These are phyloP conservation scores for Linhomoeus sp. DNA, from an alignment of 2,888 invertebrate genomes.

Conservation along the genomic window DNA sequence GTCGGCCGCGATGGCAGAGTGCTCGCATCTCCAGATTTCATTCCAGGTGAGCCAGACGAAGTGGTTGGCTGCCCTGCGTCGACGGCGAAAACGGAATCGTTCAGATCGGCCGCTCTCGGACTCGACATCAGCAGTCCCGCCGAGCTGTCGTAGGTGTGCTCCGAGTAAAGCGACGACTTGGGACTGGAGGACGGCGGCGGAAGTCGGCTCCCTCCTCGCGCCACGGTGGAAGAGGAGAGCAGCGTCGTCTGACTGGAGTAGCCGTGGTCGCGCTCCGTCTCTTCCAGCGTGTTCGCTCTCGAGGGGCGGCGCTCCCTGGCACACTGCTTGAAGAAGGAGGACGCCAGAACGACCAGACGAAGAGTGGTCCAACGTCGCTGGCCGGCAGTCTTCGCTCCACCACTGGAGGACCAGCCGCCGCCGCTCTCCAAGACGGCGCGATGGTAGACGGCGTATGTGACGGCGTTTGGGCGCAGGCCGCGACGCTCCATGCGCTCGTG, in stretches of 20 bases:
- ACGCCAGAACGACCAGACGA: not conserved
- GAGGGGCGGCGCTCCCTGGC: no score
- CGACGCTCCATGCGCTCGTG: slow-evolving; percentile 68
- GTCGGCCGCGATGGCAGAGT: no score
- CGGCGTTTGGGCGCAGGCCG: slow-evolving; percentile 83
- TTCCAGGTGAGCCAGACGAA: no score
- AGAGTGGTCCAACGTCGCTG: slow-evolving; percentile 47
- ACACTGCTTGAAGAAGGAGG: not conserved
- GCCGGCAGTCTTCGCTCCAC: slow-evolving; percentile 33
- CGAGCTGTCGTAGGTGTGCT: slow-evolving; percentile 29
- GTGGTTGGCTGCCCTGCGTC: no score
- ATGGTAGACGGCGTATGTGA: slow-evolving; percentile 79
- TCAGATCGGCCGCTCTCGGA: not conserved
- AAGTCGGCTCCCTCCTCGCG: not conserved
- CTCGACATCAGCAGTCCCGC: slow-evolving; percentile 40
- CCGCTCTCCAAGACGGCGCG: slow-evolving; percentile 52
- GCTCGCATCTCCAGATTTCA: no score
- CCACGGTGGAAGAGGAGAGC: slow-evolving; percentile 49
- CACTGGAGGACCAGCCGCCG: no score
- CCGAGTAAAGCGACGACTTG: slow-evolving; percentile 29
- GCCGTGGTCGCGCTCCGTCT: not conserved
- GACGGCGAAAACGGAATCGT: not conserved
- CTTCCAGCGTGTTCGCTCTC: not conserved
- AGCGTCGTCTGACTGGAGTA: slow-evolving; percentile 1
- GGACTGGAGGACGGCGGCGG: slow-evolving; percentile 17